Conservation (phyloP, 2,113 vertebrate species). For the Chaetura pelagica region DNA sequence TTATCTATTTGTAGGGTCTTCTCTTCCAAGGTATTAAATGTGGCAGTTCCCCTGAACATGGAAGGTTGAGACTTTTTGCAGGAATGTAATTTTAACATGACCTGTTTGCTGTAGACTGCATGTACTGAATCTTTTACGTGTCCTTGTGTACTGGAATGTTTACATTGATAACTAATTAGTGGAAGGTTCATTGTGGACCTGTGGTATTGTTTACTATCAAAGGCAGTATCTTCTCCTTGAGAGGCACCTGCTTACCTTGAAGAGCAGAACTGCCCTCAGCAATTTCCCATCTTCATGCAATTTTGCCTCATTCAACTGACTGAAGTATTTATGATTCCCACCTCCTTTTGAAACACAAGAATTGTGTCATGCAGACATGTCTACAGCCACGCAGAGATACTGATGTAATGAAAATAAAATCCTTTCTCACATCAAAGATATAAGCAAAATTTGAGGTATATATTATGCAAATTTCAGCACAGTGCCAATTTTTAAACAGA, state of each 20-base stretch:
- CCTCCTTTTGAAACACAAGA: not conserved
- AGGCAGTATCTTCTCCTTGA: not conserved
- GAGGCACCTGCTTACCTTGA: not conserved
- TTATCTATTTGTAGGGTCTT: not conserved
- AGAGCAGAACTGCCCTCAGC: not conserved
- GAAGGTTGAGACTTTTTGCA: not conserved
- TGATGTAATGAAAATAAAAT: not conserved
- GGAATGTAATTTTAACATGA: rapidly evolving
- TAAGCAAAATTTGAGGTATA: not conserved
- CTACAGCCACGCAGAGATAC: not conserved
- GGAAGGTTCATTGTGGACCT: not conserved
- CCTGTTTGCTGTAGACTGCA: not conserved
- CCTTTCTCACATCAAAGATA: not conserved
- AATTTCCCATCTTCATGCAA: not conserved
- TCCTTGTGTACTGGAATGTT: not conserved
- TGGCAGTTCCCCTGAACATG: not conserved
- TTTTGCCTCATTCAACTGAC: not conserved
- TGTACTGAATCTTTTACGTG: rapidly evolving
- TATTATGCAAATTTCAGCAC: not conserved
- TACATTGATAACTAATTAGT: not conserved
- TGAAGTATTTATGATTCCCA: not conserved
- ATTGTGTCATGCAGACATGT: not conserved
- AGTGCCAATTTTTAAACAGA: slow-evolving; percentile 4
- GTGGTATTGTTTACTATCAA: rapidly evolving
- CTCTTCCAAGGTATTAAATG: not conserved